Conservation (phyloP, 2,113 vertebrate genomes). For the Chroicocephalus ridibundus region DNA sequence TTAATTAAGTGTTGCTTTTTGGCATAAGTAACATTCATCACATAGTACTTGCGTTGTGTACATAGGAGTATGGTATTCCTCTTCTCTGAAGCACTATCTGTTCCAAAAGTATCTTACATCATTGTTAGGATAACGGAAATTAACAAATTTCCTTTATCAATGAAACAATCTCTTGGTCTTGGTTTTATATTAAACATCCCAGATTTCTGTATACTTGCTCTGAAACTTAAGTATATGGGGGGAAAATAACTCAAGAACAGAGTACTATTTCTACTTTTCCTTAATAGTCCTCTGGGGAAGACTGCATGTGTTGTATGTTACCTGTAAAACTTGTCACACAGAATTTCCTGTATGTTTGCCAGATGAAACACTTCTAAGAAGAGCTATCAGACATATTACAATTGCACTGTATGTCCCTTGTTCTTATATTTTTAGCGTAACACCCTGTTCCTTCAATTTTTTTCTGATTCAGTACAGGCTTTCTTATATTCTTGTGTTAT, state of each 20-base stretch:
- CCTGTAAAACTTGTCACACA: neutral
- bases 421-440: neutral
- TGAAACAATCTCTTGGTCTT: neutral
- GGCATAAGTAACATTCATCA: neutral
- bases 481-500: neutral
- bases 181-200: neutral
- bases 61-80: neutral
- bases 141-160: neutral
- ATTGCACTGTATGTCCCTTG: neutral
- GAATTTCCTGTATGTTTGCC: neutral
- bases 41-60: neutral
- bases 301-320: neutral
- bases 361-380: neutral
- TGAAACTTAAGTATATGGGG: neutral
- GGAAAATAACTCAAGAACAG: neutral
- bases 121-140: neutral
- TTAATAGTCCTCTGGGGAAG: neutral
- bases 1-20: neutral
- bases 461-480: neutral
- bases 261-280: neutral
- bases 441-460: neutral
- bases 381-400: neutral
- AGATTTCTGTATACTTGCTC: neutral
- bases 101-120: neutral
- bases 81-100: neutral